These are phyloP conservation scores for Nasonia vitripennis DNA, from an alignment of 1,140 invertebrate species.

Conservation along the genomic window DNA sequence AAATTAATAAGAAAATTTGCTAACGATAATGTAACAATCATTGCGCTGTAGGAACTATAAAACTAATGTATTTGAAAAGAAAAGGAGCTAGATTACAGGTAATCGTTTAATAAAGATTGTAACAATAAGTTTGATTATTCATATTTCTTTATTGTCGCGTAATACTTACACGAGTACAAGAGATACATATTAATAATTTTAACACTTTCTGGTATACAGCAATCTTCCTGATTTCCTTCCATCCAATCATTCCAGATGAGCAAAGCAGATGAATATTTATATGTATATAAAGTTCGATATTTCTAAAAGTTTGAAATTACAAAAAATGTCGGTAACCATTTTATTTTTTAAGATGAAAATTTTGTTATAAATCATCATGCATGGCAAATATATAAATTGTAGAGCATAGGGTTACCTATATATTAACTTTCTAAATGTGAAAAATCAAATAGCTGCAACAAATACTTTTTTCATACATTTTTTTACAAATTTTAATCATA, in stretches of 20 bases:
- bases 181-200: slow-evolving; percentile 35
- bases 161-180: slow-evolving; percentile 42
- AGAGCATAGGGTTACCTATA: neutral
- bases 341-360: slow-evolving; percentile 5
- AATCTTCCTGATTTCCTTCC: neutral
- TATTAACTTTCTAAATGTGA: slow-evolving; percentile 2
- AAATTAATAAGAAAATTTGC: no score
- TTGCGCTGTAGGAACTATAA: no score
- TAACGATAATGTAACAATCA: no score
- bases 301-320: neutral
- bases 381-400: neutral
- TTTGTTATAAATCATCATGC: slow-evolving; percentile 27
- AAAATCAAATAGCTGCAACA: slow-evolving; percentile 9
- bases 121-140: neutral
- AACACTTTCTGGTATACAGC: no score
- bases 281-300: neutral
- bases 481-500: neutral
- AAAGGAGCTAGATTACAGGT: neutral
- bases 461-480: slow-evolving; percentile 5
- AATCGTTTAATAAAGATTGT: neutral
- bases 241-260: neutral
- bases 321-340: neutral
- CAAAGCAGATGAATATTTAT: neutral
- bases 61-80: no score
- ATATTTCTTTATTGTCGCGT: slow-evolving; percentile 38